Base-by-base conservation (phyloP, 2,888 invertebrate species). In the Octodonta nipae region DNA sequence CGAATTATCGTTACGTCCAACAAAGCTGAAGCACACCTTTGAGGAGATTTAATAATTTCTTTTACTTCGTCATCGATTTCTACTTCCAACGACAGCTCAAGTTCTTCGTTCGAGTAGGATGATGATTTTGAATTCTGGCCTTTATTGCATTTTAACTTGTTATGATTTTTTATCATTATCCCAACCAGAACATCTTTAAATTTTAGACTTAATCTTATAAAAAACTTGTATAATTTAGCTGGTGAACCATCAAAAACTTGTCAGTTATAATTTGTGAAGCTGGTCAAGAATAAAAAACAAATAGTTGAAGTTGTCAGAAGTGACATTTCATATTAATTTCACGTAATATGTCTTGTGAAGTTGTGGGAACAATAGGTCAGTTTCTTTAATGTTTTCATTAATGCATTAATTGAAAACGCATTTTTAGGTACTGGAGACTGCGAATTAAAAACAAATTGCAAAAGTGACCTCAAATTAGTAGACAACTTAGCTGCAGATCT, bases 1-100 rank as follows among this genome's bases (percentile, higher is more conserved):
- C 56, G 50, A 11, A 60, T 54, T 6, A 60, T 51, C 3, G 58
- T 60, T 3, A 60, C 58, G 38, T 60, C 60, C 12, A 60, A 34
- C 15, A 55, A 40, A 3, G 53, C 45, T 4, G 53, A 52, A 15
- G 42, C 41, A 35, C 47, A 45, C 39, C 49, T 50, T 33, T 51
- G 44, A 1, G 54, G 51, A 8, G 45, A 48, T 10, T 48, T 43
- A 13, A 58, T 47, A 13, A 58, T 46, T 13, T 53, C 47, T 25
- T 47, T 49, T 4, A 55, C 45, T 32, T 52, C 54, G 26, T 54
- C 52, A 32, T 55, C 52, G 41, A 59, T 54, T 41, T 61, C 58
- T 3, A 60, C 48, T 37, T 60, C 59, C 13, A 61, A 38, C 10
- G 50, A 53, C 11, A 58, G 42, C 37, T 54, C 54, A 13, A 51